phyloP scores from a whole-genome alignment of 2,888 invertebrate genomes.

The Stramonita haemastoma region DNA sequence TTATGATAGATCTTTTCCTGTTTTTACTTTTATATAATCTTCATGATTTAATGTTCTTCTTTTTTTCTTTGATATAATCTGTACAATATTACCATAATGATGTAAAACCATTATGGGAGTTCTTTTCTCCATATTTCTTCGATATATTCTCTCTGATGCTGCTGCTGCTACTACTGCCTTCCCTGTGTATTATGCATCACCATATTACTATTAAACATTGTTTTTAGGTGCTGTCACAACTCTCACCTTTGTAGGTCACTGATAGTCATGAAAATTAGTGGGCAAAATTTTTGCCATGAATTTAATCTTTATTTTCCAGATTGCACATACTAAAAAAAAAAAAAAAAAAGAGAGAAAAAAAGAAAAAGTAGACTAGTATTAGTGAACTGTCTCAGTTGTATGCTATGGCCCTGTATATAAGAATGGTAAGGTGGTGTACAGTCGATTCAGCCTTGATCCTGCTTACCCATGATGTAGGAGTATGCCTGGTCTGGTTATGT shows the following conservation, averaged over 20 bases:
- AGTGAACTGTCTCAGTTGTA: background rate
- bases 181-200: background rate
- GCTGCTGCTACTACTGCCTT: background rate
- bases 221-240: background rate
- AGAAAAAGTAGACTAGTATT: background rate
- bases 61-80: too few species aligned
- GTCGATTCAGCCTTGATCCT: background rate
- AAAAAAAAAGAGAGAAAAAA: background rate
- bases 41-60: too few species aligned
- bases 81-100: too few species aligned
- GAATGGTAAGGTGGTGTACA: background rate
- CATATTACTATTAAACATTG: background rate
- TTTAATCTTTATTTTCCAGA: background rate
- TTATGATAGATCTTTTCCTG: too few species aligned
- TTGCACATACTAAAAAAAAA: background rate
- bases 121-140: too few species aligned
- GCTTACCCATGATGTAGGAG: background rate
- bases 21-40: too few species aligned
- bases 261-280: background rate
- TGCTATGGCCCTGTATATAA: background rate
- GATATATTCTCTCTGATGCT: background rate
- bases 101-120: too few species aligned
- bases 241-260: background rate
- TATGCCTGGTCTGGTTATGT: background rate
- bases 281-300: background rate